These are phyloP conservation scores for Calephelis virginiensis DNA, from an alignment of 1,140 invertebrate genomes.

Conservation along the genomic window DNA sequence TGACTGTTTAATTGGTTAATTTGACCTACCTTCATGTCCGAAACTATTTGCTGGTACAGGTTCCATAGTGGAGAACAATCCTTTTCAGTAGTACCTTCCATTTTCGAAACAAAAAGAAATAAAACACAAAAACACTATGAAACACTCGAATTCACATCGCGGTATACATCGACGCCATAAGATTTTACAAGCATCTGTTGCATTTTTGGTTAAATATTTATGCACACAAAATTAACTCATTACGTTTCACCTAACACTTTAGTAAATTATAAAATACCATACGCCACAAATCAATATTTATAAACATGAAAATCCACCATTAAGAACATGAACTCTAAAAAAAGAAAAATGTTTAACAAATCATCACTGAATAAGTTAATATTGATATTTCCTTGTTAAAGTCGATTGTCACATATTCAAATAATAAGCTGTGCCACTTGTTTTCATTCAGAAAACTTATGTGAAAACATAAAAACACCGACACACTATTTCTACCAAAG, in stretches of 20 bases:
- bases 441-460: slow-evolving; percentile 63
- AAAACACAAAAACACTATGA: slow-evolving; percentile 54
- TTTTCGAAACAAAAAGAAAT: slow-evolving; percentile 63
- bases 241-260: slow-evolving; percentile 66
- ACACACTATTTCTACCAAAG: slow-evolving; percentile 28
- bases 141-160: slow-evolving; percentile 47
- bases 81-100: slow-evolving; percentile 75
- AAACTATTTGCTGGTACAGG: slow-evolving; percentile 75
- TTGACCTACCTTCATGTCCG: slow-evolving; percentile 75
- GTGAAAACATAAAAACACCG: slow-evolving; percentile 36
- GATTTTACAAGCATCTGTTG: slow-evolving; percentile 55
- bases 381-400: slow-evolving; percentile 22
- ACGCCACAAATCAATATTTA: slow-evolving; percentile 76
- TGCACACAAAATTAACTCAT: slow-evolving; percentile 40
- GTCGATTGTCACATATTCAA: slow-evolving; percentile 29
- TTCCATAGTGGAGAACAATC: slow-evolving; percentile 77
- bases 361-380: slow-evolving; percentile 21
- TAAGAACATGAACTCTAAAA: slow-evolving; percentile 38
- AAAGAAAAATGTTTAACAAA: slow-evolving; percentile 35
- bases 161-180: slow-evolving; percentile 42
- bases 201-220: slow-evolving; percentile 50
- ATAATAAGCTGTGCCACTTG: slow-evolving; percentile 22
- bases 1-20: slow-evolving; percentile 31
- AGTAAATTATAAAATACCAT: slow-evolving; percentile 54
- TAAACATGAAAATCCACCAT: slow-evolving; percentile 70